Percentiles rank a stretch among this genome's conserved stretches.
These are phyloP conservation scores for Oreochromis mossambicus DNA, from an alignment of 2,797 vertebrate genomes.

Conservation along the genomic window DNA sequence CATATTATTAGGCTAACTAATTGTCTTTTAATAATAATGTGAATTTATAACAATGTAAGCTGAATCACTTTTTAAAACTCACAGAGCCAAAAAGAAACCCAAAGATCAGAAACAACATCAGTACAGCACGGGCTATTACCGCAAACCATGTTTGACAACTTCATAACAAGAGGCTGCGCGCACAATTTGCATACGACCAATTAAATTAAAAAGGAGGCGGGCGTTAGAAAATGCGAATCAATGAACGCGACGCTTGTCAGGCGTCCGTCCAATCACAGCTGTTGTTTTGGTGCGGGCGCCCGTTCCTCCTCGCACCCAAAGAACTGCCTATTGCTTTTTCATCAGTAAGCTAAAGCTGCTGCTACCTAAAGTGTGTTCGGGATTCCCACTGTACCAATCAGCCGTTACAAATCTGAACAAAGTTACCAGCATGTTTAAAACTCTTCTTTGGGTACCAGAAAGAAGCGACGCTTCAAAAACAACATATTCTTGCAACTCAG, in stretches of 20 bases:
- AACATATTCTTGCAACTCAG: conserved; percentile 1
- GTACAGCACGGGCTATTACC: background rate
- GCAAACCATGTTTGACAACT: conserved; percentile 31
- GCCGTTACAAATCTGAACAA: background rate
- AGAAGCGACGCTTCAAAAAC: background rate
- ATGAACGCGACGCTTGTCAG: background rate
- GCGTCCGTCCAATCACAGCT: conserved; percentile 53
- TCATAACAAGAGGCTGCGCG: conserved; percentile 10
- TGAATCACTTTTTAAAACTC: background rate
- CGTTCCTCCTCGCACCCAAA: conserved; percentile 13
- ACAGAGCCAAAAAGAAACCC: background rate
- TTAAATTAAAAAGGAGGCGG: conserved; percentile 27
- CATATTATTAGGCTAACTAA: background rate
- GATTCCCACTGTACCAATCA: too few species aligned
- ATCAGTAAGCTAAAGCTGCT: background rate
- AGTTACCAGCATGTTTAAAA: background rate
- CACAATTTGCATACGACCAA: conserved; percentile 52
- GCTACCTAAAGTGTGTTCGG: background rate
- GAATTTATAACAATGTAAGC: background rate
- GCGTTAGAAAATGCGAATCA: background rate
- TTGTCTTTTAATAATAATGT: background rate
- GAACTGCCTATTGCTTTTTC: conserved; percentile 40
- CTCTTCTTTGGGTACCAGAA: background rate
- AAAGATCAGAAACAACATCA: too few species aligned
- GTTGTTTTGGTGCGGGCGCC: conserved; percentile 64